Conservation (phyloP, 2,113 vertebrate species). For the Rafetus swinhoei region DNA sequence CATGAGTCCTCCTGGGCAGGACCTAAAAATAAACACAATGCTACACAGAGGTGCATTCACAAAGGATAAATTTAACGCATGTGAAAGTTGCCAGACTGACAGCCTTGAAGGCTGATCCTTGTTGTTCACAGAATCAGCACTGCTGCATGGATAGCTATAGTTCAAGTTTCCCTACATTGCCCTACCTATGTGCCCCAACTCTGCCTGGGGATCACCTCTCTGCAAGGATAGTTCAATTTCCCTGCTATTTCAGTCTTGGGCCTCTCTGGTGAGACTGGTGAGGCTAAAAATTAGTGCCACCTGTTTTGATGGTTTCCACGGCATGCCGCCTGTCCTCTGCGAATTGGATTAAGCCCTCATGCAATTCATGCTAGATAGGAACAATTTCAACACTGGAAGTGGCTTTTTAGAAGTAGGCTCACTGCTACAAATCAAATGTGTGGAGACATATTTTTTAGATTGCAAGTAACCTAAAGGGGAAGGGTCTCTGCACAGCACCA, state of each 20-base stretch:
- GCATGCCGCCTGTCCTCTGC: rapidly evolving
- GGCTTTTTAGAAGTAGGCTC: neutral
- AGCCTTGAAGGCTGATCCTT: neutral
- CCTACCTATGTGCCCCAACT: rapidly evolving
- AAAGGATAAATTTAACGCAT: neutral
- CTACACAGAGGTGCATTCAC: neutral
- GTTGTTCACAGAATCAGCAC: neutral
- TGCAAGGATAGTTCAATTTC: rapidly evolving
- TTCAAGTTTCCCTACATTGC: neutral
- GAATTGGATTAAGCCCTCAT: no score
- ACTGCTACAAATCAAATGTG: neutral
- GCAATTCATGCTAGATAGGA: neutral
- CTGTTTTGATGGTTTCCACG: neutral
- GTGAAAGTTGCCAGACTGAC: neutral
- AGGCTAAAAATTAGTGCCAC: neutral
- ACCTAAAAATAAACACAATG: neutral
- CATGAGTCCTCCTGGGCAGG: neutral
- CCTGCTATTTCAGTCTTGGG: rapidly evolving
- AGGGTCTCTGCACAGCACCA: neutral
- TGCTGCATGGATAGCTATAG: neutral
- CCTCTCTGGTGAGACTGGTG: rapidly evolving
- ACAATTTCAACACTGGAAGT: rapidly evolving
- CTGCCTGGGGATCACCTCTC: rapidly evolving
- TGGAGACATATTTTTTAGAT: neutral
- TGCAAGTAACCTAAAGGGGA: neutral